Conservation (phyloP, 2,797 vertebrate genomes). For the Hemibagrus guttatus region DNA sequence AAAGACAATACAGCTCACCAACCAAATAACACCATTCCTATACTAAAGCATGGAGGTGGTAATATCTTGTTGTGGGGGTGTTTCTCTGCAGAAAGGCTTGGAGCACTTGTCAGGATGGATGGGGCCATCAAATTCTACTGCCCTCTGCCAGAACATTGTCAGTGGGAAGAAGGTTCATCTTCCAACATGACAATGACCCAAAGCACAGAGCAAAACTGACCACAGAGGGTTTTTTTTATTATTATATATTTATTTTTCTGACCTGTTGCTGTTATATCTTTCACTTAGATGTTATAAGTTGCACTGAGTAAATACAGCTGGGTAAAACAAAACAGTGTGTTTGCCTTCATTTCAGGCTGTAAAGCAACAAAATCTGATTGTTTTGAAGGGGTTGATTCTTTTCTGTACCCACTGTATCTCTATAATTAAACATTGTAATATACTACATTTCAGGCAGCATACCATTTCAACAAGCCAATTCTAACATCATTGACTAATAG, state of each 20-base stretch:
- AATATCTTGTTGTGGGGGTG: neutral
- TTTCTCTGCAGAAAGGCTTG: neutral
- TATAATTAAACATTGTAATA: conserved; percentile 4
- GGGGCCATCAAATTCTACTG: neutral
- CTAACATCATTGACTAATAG: neutral
- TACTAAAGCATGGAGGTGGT: neutral
- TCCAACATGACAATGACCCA: neutral
- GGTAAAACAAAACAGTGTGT: too few relatives aligned
- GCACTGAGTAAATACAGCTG: too few relatives aligned
- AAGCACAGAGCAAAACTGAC: neutral
- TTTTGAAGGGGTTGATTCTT: too few relatives aligned
- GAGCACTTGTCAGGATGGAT: too few relatives aligned
- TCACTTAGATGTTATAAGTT: too few relatives aligned
- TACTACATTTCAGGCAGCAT: conserved; percentile 27
- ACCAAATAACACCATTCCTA: neutral
- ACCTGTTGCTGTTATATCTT: too few relatives aligned
- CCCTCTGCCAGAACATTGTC: neutral
- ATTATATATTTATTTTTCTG: too few relatives aligned
- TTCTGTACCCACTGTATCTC: too few relatives aligned
- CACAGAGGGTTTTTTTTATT: too few relatives aligned
- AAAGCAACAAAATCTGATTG: too few relatives aligned
- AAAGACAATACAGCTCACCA: neutral
- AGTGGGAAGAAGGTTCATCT: too few relatives aligned
- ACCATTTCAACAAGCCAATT: conserved; percentile 26
- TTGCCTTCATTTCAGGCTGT: too few relatives aligned